These are phyloP conservation scores for Ladona fulva DNA, from an alignment of 1,140 invertebrate species.

Conservation along the genomic window DNA sequence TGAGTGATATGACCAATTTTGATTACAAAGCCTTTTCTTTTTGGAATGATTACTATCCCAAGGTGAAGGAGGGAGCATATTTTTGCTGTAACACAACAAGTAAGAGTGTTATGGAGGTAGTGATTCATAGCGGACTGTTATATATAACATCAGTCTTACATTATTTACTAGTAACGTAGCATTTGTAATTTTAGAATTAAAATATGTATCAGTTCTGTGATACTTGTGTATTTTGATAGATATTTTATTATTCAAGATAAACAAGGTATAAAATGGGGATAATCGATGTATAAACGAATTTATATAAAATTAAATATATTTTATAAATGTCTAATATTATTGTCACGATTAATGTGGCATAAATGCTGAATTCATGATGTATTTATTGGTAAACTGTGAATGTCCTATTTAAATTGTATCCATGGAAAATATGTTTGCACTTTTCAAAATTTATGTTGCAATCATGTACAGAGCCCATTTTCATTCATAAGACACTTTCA, in stretches of 20 bases:
- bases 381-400: too few relatives aligned
- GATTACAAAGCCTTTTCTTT: slow-evolving; percentile 68
- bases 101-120: background rate
- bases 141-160: background rate
- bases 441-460: too few relatives aligned
- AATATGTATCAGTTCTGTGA: background rate
- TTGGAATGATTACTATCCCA: slow-evolving; percentile 73
- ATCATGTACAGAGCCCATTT: too few relatives aligned
- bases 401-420: too few relatives aligned
- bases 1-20: slow-evolving; percentile 50
- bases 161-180: background rate
- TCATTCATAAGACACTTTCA: too few relatives aligned
- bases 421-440: too few relatives aligned
- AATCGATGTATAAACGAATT: background rate
- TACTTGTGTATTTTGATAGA: slow-evolving; percentile 2
- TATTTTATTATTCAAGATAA: background rate
- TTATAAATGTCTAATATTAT: background rate
- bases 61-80: slow-evolving; percentile 34
- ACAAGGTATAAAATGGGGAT: background rate
- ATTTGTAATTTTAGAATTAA: background rate
- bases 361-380: too few relatives aligned
- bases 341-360: background rate
- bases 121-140: background rate
- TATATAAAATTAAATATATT: background rate
- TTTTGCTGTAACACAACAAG: slow-evolving; percentile 18